These are phyloP conservation scores for Lipotes vexillifer DNA, from an alignment of 2,113 vertebrate genomes.

Conservation along the genomic window DNA sequence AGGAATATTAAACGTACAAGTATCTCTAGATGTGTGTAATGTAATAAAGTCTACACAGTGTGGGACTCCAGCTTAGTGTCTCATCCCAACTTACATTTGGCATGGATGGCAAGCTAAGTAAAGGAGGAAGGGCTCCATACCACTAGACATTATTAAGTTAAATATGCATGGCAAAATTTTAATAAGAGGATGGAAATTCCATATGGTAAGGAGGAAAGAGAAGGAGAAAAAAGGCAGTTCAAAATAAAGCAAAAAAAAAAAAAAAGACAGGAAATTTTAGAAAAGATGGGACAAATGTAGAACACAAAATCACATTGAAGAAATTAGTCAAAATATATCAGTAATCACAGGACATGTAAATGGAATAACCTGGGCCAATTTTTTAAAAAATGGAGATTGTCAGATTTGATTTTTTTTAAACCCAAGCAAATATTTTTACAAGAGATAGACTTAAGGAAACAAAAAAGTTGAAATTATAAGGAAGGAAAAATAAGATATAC, in stretches of 20 bases:
- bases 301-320: constrained; percentile 2
- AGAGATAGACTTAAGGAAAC: not conserved
- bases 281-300: not conserved
- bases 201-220: not conserved
- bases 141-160: not conserved
- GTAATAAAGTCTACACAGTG: not conserved
- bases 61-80: not conserved
- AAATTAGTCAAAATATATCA: not conserved
- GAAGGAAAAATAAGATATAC: not conserved
- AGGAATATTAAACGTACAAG: not conserved
- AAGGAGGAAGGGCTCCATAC: not conserved
- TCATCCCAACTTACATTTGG: not conserved
- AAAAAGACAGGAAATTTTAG: not conserved
- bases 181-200: not conserved
- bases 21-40: not conserved
- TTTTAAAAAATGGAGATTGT: not conserved
- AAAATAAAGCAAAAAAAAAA: not conserved
- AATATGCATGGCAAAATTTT: not conserved
- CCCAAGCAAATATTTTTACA: not conserved
- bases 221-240: not conserved
- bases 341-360: not conserved
- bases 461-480: not conserved
- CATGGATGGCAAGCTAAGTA: not conserved
- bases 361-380: not conserved
- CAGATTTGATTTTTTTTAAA: not conserved